Evolutionary conservation across 2,797 vertebrate species (phyloP).

Genomic region (Sebastes minor): DNA sequence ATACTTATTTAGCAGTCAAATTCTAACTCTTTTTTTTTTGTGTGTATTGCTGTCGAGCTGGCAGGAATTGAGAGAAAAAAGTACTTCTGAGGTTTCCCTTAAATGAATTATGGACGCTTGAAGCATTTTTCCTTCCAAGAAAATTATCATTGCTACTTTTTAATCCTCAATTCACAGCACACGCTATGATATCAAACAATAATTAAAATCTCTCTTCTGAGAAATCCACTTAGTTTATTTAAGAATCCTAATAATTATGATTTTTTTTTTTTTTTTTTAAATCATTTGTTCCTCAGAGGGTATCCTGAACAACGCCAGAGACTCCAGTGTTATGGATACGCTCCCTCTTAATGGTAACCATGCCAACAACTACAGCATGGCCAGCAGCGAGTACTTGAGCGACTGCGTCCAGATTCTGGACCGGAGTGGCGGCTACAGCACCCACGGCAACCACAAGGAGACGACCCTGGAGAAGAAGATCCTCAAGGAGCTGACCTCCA

Average conservation of each 20-base stretch:
- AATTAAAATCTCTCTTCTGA: slow-evolving; percentile 59
- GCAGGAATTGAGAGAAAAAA: slow-evolving; percentile 53
- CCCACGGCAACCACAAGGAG: slow-evolving; percentile 92
- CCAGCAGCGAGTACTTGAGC: slow-evolving; percentile 95
- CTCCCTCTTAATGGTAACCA: slow-evolving; percentile 99
- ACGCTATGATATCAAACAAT: slow-evolving; percentile 44
- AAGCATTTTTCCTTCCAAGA: slow-evolving; percentile 50
- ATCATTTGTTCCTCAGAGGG: slow-evolving; percentile 86
- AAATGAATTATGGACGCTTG: slow-evolving; percentile 59
- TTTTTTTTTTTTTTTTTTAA: slow-evolving; percentile 21
- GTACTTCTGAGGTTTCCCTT: slow-evolving; percentile 53
- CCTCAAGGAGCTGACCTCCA: slow-evolving; percentile 97
- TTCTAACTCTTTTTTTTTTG: background rate
- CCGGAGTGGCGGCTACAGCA: slow-evolving; percentile 83
- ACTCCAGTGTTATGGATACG: slow-evolving; percentile 99
- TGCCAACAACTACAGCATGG: slow-evolving; percentile 97
- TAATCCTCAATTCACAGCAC: slow-evolving; percentile 54
- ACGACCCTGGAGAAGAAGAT: slow-evolving; percentile 98
- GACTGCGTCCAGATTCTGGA: slow-evolving; percentile 97
- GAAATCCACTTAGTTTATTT: slow-evolving; percentile 43
- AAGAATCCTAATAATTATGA: slow-evolving; percentile 35
- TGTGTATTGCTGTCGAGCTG: slow-evolving; percentile 19
- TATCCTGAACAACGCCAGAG: slow-evolving; percentile 99
- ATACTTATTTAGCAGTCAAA: slow-evolving; percentile 7
- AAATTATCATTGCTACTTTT: slow-evolving; percentile 52